Percentiles rank a stretch among this genome's conserved stretches.
These are phyloP conservation scores for Tetrax tetrax DNA, from an alignment of 2,113 vertebrate species.

Conservation along the genomic window DNA sequence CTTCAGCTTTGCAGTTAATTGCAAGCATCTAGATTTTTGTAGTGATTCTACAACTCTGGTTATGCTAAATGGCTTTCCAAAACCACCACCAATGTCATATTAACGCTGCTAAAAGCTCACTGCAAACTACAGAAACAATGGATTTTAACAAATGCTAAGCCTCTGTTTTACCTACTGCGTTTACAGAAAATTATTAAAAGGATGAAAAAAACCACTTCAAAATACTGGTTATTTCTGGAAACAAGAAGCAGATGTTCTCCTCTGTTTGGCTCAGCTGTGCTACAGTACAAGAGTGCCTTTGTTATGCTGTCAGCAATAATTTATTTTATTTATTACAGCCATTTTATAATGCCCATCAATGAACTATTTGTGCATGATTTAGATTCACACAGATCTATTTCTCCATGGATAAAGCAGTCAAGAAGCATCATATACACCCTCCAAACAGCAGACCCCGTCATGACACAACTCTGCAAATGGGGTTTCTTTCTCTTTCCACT, in stretches of 20 bases:
- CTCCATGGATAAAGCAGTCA: neutral
- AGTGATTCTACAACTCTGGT: neutral
- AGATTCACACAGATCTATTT: neutral
- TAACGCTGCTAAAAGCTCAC: neutral
- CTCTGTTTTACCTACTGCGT: constrained; percentile 42
- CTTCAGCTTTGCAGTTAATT: neutral
- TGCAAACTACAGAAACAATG: neutral
- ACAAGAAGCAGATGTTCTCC: constrained; percentile 73
- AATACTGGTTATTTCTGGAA: constrained; percentile 68
- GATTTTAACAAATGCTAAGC: constrained; percentile 1
- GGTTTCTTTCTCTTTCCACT: neutral
- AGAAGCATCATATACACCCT: neutral
- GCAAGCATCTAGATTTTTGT: neutral
- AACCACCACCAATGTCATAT: neutral
- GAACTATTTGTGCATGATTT: constrained; percentile 16
- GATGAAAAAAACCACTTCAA: constrained; percentile 52
- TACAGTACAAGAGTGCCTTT: constrained; percentile 71
- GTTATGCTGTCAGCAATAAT: constrained; percentile 68
- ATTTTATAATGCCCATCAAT: constrained; percentile 61
- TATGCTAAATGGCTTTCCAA: neutral
- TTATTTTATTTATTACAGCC: constrained; percentile 68
- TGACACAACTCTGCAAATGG: neutral
- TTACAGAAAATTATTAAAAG: constrained; percentile 52
- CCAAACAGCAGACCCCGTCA: neutral
- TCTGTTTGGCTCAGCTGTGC: constrained; percentile 67